Evolutionary conservation across 1,140 invertebrate species (phyloP).

Genomic region (Drosophila parabipectinata): DNA sequence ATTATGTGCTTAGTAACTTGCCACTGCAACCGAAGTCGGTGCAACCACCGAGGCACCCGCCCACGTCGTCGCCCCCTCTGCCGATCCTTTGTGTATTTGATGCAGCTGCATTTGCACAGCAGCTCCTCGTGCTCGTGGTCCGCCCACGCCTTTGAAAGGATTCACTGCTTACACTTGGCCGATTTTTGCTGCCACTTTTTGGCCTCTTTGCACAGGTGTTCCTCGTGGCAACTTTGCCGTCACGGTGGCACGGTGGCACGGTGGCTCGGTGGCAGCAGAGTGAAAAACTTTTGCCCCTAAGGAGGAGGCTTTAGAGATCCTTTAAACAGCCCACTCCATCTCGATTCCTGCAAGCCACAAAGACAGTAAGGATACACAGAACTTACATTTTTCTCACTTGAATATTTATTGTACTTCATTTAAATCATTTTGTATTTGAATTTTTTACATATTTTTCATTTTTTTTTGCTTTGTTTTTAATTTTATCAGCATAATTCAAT

Average conservation of each 20-base stretch:
- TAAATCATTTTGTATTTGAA: conserved; percentile 59
- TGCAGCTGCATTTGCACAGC: conserved; percentile 64
- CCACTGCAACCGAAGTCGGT: conserved; percentile 37
- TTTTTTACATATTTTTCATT: conserved; percentile 49
- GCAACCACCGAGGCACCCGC: not conserved
- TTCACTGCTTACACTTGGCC: conserved; percentile 40
- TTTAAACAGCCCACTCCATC: too few species aligned
- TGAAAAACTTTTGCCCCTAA: conserved; percentile 50
- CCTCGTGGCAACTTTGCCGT: conserved; percentile 43
- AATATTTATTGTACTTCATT: conserved; percentile 66
- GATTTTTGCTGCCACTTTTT: conserved; percentile 27
- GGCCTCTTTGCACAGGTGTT: conserved; percentile 50
- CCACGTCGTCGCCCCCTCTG: conserved; percentile 9
- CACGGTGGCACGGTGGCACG: conserved; percentile 8
- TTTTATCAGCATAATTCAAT: conserved; percentile 63
- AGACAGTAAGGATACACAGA: not conserved
- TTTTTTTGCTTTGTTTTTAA: conserved; percentile 20
- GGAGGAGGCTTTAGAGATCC: not conserved
- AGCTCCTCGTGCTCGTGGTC: not conserved
- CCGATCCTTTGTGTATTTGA: conserved; percentile 45
- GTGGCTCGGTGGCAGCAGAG: conserved; percentile 35
- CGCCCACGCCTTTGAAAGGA: conserved; percentile 14
- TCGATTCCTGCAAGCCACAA: too few species aligned
- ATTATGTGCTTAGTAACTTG: conserved; percentile 71
- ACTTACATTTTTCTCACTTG: conserved; percentile 53